Conservation (phyloP, 2,888 invertebrate species). For the Eupithecia centaureata region DNA sequence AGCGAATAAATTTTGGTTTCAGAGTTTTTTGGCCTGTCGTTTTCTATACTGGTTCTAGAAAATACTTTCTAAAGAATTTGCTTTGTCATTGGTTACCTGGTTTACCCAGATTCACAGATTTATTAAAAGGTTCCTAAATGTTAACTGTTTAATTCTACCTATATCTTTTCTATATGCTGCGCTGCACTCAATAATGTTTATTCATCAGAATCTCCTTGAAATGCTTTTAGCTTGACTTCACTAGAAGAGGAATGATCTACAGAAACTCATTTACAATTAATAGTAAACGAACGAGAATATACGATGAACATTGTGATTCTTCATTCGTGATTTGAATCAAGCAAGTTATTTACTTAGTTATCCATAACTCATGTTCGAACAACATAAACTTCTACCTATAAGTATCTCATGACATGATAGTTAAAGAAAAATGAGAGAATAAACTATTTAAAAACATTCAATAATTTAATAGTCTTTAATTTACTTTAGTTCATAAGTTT, state of each 20-base stretch:
- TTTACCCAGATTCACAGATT: neutral
- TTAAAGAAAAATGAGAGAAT: too few relatives aligned
- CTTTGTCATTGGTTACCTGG: neutral
- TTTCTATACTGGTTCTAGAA: neutral
- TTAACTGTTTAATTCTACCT: neutral
- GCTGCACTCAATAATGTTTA: neutral
- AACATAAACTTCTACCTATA: too few relatives aligned
- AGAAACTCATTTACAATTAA: conserved; percentile 2
- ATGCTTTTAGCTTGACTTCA: conserved; percentile 41
- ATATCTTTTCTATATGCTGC: neutral
- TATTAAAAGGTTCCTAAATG: neutral
- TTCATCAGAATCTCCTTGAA: conserved; percentile 41
- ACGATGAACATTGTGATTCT: neutral
- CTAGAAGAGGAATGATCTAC: neutral
- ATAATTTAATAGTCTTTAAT: too few relatives aligned
- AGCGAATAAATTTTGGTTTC: neutral
- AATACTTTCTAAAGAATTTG: too few relatives aligned
- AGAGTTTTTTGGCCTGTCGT: neutral
- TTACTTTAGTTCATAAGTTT: too few relatives aligned
- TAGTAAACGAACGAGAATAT: neutral
- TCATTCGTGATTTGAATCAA: too few relatives aligned
- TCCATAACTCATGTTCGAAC: too few relatives aligned
- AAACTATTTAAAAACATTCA: too few relatives aligned
- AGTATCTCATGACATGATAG: too few relatives aligned
- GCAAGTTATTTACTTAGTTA: neutral